phyloP scores from a whole-genome alignment of 2,797 vertebrate species.

The Rhinogobio ventralis region DNA sequence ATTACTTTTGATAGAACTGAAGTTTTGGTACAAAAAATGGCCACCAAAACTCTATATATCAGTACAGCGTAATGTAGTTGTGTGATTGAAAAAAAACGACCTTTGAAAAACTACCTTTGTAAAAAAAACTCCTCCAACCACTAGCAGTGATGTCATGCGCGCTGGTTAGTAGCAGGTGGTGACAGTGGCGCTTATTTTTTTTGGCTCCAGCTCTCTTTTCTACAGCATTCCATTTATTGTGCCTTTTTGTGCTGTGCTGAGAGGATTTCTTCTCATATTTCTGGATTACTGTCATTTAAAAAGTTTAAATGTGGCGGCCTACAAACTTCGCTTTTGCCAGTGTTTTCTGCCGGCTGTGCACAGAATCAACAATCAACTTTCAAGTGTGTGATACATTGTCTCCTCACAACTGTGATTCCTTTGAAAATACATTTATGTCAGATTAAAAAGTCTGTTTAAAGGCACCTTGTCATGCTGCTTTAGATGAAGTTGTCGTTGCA shows the following conservation, averaged over 20 bases:
- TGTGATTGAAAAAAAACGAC: neutral
- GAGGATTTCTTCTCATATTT: slow-evolving; percentile 15
- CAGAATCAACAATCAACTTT: slow-evolving; percentile 10
- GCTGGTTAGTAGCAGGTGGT: neutral
- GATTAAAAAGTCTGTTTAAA: neutral
- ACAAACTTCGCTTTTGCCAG: slow-evolving; percentile 20
- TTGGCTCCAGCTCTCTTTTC: neutral
- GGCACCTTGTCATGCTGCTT: neutral
- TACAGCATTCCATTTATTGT: neutral
- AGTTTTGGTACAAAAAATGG: neutral
- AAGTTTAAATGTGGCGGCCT: neutral
- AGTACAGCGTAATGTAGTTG: neutral
- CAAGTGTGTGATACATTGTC: neutral
- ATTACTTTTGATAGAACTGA: slow-evolving; percentile 13
- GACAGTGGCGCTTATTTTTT: neutral
- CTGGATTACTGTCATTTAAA: slow-evolving; percentile 36
- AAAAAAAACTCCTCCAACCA: neutral
- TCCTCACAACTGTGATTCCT: neutral
- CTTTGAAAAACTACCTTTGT: neutral
- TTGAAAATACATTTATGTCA: neutral
- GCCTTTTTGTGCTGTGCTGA: slow-evolving; percentile 13
- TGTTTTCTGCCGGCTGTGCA: slow-evolving; percentile 12
- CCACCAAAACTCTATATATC: neutral
- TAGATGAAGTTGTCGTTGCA: neutral
- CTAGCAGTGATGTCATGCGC: neutral